Conservation (phyloP, 2,113 vertebrate species). For the Candoia aspera region DNA sequence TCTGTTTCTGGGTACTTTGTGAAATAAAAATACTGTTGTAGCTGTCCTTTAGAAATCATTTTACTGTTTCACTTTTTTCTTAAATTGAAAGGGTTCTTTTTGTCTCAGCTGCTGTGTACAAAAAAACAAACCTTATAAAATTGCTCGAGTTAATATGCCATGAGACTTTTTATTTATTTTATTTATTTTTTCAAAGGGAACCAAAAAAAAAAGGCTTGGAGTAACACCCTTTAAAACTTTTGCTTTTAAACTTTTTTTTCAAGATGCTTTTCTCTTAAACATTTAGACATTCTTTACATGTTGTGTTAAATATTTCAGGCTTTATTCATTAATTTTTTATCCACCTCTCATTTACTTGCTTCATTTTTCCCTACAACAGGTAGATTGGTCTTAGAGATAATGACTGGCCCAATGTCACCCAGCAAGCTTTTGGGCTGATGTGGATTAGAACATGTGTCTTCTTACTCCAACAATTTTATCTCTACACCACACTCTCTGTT, state of each 20-base stretch:
- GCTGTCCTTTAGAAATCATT: neutral
- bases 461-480: neutral
- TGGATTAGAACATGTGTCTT: neutral
- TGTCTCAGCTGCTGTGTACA: neutral
- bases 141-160: neutral
- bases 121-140: neutral
- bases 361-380: neutral
- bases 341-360: neutral
- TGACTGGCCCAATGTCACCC: neutral
- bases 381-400: neutral
- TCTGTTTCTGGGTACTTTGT: neutral
- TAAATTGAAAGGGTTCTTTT: neutral
- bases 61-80: neutral
- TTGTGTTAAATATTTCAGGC: constrained; percentile 45
- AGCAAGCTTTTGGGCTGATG: neutral
- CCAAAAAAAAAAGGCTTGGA: neutral
- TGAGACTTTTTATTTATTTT: neutral
- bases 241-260: neutral
- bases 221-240: neutral
- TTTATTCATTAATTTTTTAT: constrained; percentile 25
- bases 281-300: constrained; percentile 28
- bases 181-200: neutral
- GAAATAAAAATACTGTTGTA: neutral
- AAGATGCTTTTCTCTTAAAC: neutral
- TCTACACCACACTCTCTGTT: neutral